Evolutionary conservation across 2,797 vertebrate species (phyloP).

Genomic region (Acestrorhynchus altus): DNA sequence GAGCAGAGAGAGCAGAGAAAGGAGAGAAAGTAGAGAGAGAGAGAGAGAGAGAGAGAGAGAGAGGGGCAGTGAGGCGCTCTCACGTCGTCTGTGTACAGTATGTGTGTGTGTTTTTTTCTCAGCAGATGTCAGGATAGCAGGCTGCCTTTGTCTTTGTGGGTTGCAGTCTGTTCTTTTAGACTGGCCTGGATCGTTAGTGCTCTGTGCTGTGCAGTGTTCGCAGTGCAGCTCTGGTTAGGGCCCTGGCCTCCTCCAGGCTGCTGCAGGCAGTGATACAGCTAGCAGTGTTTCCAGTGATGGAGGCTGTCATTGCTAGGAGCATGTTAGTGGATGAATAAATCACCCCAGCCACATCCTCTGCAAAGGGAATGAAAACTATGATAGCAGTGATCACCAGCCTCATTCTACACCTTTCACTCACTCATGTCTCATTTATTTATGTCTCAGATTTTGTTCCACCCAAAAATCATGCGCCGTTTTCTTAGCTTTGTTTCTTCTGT

Average conservation of each 20-base stretch:
- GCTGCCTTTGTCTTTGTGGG: conserved; percentile 31
- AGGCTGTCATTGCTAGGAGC: conserved; percentile 18
- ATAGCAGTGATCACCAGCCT: background rate
- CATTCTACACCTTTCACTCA: conserved; percentile 26
- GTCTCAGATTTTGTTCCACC: conserved; percentile 14
- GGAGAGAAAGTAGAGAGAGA: background rate
- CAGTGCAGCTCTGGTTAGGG: conserved; percentile 17
- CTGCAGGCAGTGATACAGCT: conserved; percentile 50
- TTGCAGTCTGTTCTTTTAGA: conserved; percentile 31
- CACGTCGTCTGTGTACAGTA: conserved; percentile 26
- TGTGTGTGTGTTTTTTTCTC: conserved; percentile 19
- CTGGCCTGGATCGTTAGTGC: conserved; percentile 30
- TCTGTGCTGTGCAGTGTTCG: conserved; percentile 24
- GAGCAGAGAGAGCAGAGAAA: conserved; percentile 7
- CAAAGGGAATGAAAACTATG: conserved; percentile 6
- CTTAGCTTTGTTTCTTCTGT: conserved; percentile 38
- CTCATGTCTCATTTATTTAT: conserved; percentile 34
- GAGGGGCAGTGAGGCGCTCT: background rate
- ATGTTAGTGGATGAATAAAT: conserved; percentile 37
- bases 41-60: conserved; percentile 2
- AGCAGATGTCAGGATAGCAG: conserved; percentile 44
- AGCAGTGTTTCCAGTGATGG: conserved; percentile 35
- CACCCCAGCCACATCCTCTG: background rate
- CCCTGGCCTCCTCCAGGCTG: conserved; percentile 44
- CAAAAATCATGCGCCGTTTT: conserved; percentile 36